Base-by-base conservation (phyloP, 2,888 invertebrate species). In the Tetheella fluctuosa region DNA sequence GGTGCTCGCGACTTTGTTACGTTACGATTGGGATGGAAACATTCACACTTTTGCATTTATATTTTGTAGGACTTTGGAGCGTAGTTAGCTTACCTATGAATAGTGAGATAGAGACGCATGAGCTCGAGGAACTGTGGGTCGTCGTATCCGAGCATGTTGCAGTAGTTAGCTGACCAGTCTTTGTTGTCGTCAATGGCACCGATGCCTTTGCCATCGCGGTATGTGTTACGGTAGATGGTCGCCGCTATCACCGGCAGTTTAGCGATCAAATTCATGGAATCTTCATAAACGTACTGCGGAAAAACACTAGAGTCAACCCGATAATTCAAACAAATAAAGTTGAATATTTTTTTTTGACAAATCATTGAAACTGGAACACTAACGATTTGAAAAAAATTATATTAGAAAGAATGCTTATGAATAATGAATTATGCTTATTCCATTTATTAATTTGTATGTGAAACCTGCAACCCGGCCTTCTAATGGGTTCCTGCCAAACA, bases 131-230 rank as follows among this genome's bases (percentile, higher is more conserved):
- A 99, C 74, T 95, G 84, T 3, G 95, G 94, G 81, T 97, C 95
- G 70, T 97, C 96, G 88, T 96, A 98, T 62, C 98, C 98, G 68
- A 99, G 94, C 98, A 98, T 98, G 71, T 95, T 95, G 69, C 96
- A 95, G 91, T 98, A 99, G 93, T 99, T 99, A 85, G 96, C 95
- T 58, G 97, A 96, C 98, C 98, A 99, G 90, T 99, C 99, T 86
- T 97, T 97, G 84, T 95, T 95, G 62, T 96, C 94, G 84, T 98
- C 98, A 74, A 98, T 98, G 59, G 97, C 96, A 54, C 97, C 97
- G 71, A 98, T 96, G 54, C 97, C 96, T 69, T 97, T 96, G 64
- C 97, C 97, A 78, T 97, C 97, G 70, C 96, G 94, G 89, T 96
- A 97, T 34, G 97, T 94, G 88, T 99, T 99, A 67, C 98, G 95